These are phyloP conservation scores for Nycteola revayana DNA, from an alignment of 2,888 invertebrate genomes.

Conservation along the genomic window DNA sequence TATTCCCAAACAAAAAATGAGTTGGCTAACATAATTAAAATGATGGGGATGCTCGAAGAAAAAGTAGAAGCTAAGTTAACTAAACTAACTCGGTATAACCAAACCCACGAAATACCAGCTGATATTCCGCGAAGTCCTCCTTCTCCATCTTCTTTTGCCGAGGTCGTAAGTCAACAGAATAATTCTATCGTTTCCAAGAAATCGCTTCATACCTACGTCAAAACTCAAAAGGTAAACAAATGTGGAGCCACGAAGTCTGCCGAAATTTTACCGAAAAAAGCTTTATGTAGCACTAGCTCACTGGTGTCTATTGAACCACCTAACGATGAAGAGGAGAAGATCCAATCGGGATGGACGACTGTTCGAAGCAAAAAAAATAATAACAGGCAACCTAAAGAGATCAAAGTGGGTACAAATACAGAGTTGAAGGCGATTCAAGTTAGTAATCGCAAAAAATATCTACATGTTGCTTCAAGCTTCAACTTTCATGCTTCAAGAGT, in stretches of 20 bases:
- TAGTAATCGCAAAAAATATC: slow-evolving; percentile 3
- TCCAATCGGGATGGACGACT: slow-evolving; percentile 1
- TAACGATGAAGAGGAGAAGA: not conserved
- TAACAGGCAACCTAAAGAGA: not conserved
- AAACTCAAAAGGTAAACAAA: slow-evolving; percentile 1
- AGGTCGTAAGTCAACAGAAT: slow-evolving; percentile 2
- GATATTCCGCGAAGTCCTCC: no score
- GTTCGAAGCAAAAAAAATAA: slow-evolving; percentile 3
- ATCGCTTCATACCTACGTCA: no score
- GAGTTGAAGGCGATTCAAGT: slow-evolving; percentile 2
- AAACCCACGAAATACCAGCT: no score
- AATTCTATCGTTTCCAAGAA: not conserved
- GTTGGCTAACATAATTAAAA: slow-evolving; percentile 1
- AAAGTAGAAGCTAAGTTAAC: no score
- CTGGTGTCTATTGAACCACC: not conserved
- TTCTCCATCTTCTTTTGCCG: no score
- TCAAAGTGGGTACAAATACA: slow-evolving; percentile 1
- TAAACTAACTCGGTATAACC: no score
- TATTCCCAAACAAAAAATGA: slow-evolving; percentile 2
- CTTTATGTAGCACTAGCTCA: slow-evolving; percentile 1
- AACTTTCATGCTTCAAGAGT: no score
- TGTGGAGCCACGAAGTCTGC: slow-evolving; percentile 6
- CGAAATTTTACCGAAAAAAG: not conserved
- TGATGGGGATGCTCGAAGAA: no score
- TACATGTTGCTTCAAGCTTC: slow-evolving; percentile 4